phyloP scores from a whole-genome alignment of 2,888 invertebrate species.

The Panopea generosa region DNA sequence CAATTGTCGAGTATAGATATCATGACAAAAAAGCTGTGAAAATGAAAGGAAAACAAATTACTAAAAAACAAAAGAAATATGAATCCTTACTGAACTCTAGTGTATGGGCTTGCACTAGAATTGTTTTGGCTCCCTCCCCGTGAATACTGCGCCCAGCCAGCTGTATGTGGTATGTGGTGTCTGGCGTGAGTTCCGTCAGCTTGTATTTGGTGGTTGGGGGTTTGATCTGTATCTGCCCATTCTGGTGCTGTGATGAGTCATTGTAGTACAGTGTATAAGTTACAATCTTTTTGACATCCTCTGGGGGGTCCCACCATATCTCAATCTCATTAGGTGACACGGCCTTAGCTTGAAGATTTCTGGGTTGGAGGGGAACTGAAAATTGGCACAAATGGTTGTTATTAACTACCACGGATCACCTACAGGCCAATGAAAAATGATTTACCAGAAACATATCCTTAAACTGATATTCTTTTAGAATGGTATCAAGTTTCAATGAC shows the following conservation, averaged over 20 bases:
- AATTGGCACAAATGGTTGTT: conserved; percentile 13
- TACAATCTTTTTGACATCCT: conserved; percentile 93
- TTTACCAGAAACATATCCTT: too few species aligned
- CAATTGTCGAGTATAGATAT: conserved; percentile 1
- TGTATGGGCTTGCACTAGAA: conserved; percentile 96
- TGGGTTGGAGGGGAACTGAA: conserved; percentile 97
- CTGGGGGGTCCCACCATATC: conserved; percentile 96
- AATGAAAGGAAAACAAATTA: neutral
- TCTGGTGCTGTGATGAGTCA: conserved; percentile 80
- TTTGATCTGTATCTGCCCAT: conserved; percentile 76
- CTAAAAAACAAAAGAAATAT: neutral
- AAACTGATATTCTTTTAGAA: too few species aligned
- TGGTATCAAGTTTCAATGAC: too few species aligned
- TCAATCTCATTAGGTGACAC: conserved; percentile 93
- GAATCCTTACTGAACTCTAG: conserved; percentile 97
- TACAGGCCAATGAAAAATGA: too few species aligned
- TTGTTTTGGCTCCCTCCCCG: conserved; percentile 98
- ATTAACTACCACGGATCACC: too few species aligned
- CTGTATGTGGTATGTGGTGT: conserved; percentile 98
- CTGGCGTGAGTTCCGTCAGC: conserved; percentile 95
- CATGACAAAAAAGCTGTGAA: neutral
- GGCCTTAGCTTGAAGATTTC: conserved; percentile 90
- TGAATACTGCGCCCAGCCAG: conserved; percentile 95
- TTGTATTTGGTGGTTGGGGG: conserved; percentile 88
- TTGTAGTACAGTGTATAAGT: conserved; percentile 99